A percentile compares a stretch with the other conserved stretches of the same genome.
phyloP scores from a whole-genome alignment of 2,113 vertebrate species.

The Malurus alboscapulatus region DNA sequence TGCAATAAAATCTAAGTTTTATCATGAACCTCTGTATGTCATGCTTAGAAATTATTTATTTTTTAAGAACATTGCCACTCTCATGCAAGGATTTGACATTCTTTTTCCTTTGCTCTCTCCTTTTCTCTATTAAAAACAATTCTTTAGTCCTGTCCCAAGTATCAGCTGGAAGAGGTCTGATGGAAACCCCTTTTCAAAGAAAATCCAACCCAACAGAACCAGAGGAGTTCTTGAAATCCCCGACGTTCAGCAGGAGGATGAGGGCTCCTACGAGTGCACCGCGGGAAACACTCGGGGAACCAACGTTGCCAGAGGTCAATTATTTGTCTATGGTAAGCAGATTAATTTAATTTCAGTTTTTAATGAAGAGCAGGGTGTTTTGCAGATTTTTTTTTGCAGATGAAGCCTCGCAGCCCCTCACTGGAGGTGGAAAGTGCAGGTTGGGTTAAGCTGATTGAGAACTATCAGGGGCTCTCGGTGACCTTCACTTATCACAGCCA shows the following conservation, averaged over 20 bases:
- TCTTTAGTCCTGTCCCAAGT: slow-evolving; percentile 83
- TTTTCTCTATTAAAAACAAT: slow-evolving; percentile 57
- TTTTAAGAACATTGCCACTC: neutral
- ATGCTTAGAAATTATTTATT: neutral
- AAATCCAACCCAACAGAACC: slow-evolving; percentile 78
- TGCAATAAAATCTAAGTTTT: neutral
- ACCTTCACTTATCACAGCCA: neutral
- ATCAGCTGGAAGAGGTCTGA: slow-evolving; percentile 87
- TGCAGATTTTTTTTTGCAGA: neutral
- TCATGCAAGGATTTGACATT: slow-evolving; percentile 5
- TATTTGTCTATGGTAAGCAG: slow-evolving; percentile 84
- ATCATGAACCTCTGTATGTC: neutral
- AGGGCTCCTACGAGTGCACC: slow-evolving; percentile 82
- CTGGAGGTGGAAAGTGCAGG: neutral
- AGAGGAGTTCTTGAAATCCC: slow-evolving; percentile 86
- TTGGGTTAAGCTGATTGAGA: neutral
- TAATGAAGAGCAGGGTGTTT: neutral
- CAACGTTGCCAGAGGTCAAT: slow-evolving; percentile 81
- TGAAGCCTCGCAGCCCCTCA: neutral
- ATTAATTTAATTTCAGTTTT: neutral
- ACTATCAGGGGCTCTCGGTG: neutral
- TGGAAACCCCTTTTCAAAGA: slow-evolving; percentile 79
- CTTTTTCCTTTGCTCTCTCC: slow-evolving; percentile 9
- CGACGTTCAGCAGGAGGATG: slow-evolving; percentile 84
- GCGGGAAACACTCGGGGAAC: slow-evolving; percentile 82